Percentiles rank a stretch among this genome's conserved stretches.
Evolutionary conservation across 2,888 invertebrate species (phyloP).

Genomic region (Phasia obesa): DNA sequence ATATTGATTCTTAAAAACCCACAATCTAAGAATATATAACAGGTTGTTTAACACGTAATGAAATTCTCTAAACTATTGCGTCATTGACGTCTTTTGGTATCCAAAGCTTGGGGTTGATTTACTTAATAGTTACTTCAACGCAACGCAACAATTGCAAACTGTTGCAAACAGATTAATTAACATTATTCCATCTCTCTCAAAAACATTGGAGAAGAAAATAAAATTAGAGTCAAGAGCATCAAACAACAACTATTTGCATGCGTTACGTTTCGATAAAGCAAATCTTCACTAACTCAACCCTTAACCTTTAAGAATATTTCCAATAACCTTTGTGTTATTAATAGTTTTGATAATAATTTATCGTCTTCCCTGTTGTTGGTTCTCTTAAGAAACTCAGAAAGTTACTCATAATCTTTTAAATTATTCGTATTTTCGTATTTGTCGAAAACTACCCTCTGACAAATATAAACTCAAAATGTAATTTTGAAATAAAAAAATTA

Average conservation of each 20-base stretch:
- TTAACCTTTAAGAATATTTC: not conserved
- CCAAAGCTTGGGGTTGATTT: too few relatives aligned
- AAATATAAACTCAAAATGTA: conserved; percentile 26
- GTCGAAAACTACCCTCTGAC: conserved; percentile 35
- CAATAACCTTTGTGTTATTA: not conserved
- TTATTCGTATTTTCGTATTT: not conserved
- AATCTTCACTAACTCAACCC: too few relatives aligned
- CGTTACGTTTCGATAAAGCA: too few relatives aligned
- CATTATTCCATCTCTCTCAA: too few relatives aligned
- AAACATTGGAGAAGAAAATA: too few relatives aligned
- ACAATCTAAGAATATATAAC: too few relatives aligned
- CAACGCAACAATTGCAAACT: too few relatives aligned
- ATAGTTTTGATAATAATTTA: not conserved
- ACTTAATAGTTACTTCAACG: too few relatives aligned
- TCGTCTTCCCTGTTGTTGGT: conserved; percentile 4
- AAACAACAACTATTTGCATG: too few relatives aligned
- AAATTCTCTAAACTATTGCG: not conserved
- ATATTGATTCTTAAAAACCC: too few relatives aligned
- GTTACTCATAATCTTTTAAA: conserved; percentile 17
- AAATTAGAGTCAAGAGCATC: too few relatives aligned
- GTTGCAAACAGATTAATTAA: too few relatives aligned
- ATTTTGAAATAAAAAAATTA: conserved; percentile 35
- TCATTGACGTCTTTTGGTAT: not conserved
- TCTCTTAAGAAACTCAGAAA: not conserved
- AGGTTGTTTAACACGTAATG: not conserved